phyloP scores from a whole-genome alignment of 2,113 vertebrate genomes.

The Campylomormyrus tamandua region DNA sequence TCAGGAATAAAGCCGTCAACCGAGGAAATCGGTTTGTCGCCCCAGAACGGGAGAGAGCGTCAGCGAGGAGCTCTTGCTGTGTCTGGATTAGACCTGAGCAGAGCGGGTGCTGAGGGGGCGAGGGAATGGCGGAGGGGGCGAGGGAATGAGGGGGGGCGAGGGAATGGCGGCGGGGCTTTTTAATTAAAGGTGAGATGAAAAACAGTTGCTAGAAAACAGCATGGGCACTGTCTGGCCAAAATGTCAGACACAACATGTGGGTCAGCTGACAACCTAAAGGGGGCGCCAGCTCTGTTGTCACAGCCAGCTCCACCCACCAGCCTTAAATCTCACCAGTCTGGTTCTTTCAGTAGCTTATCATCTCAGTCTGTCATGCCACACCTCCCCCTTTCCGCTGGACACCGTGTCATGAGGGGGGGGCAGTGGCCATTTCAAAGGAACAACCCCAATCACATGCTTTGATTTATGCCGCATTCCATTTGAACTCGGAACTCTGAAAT shows the following conservation, averaged over 20 bases:
- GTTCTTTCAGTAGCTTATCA: neutral
- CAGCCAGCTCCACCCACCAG: neutral
- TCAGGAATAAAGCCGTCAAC: conserved; percentile 52
- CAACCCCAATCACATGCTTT: neutral
- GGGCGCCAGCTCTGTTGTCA: neutral
- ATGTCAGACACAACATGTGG: neutral
- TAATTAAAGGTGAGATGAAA: conserved; percentile 23
- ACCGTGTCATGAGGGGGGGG: neutral
- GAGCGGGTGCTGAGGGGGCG: neutral
- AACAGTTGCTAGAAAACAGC: neutral
- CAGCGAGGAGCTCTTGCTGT: neutral
- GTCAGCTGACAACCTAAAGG: neutral
- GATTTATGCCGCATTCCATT: neutral
- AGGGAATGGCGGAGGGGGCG: neutral
- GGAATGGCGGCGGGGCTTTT: conserved; percentile 3
- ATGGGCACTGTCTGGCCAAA: neutral
- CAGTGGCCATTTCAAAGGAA: neutral
- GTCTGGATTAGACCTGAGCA: neutral
- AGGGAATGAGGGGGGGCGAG: neutral
- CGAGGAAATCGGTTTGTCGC: conserved; percentile 35
- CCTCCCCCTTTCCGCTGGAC: neutral
- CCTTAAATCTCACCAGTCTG: neutral
- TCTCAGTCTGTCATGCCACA: neutral
- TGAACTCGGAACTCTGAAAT: neutral
- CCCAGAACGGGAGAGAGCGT: neutral